These are phyloP conservation scores for Picathartes gymnocephalus DNA, from an alignment of 2,113 vertebrate species.

Conservation along the genomic window DNA sequence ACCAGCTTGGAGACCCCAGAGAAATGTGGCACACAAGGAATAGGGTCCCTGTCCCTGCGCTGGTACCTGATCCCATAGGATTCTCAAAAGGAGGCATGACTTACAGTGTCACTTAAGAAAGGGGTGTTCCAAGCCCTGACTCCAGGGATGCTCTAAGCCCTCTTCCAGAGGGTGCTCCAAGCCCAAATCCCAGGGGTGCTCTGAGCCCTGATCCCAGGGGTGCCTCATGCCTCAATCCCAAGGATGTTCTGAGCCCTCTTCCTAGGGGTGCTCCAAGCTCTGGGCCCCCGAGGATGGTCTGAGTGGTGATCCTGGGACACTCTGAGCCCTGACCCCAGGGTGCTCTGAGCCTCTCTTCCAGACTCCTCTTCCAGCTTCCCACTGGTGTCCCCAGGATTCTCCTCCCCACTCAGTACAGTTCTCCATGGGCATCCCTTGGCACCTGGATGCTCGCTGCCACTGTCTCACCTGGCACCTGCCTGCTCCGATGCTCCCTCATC, in stretches of 20 bases:
- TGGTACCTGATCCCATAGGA: neutral
- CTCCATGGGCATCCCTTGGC: neutral
- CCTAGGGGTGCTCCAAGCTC: neutral
- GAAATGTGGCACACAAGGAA: neutral
- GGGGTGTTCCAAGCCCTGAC: neutral
- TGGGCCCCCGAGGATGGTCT: neutral
- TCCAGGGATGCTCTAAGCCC: neutral
- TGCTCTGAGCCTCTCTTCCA: neutral
- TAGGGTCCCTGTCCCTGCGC: accelerated
- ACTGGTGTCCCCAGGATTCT: neutral
- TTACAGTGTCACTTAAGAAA: neutral
- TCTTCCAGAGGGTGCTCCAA: neutral
- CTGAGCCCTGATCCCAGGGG: neutral
- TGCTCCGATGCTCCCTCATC: neutral
- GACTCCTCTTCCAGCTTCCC: neutral
- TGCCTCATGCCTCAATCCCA: neutral
- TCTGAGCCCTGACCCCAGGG: neutral
- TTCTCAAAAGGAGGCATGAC: neutral
- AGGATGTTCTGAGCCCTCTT: neutral
- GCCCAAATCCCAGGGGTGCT: neutral
- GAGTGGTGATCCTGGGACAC: neutral
- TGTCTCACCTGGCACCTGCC: neutral
- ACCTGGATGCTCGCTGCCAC: neutral
- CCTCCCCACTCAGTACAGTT: neutral
- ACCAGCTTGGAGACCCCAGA: neutral